phyloP scores from a whole-genome alignment of 2,888 invertebrate species.

The Oscheius sp. region DNA sequence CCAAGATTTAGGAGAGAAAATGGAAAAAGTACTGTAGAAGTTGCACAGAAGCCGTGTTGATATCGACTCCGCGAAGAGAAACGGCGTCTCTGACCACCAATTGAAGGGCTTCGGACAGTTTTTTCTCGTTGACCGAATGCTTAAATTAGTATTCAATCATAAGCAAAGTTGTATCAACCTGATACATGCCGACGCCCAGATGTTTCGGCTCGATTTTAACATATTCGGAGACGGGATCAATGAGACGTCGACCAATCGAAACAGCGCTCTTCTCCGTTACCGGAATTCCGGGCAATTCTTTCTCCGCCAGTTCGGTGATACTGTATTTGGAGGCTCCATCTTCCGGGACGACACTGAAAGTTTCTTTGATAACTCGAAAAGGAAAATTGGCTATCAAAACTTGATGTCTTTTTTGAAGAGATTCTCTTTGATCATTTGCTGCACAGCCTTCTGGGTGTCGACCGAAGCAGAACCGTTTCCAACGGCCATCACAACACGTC shows the following conservation, averaged over 20 bases:
- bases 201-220: slow-evolving; percentile 93
- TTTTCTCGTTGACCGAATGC: slow-evolving; percentile 87
- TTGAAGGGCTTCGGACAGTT: slow-evolving; percentile 81
- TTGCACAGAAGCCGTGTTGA: slow-evolving; percentile 87
- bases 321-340: slow-evolving; percentile 93
- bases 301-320: slow-evolving; percentile 84
- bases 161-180: slow-evolving; percentile 54
- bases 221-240: slow-evolving; percentile 90
- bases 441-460: slow-evolving; percentile 85
- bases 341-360: slow-evolving; percentile 87
- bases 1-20: background rate
- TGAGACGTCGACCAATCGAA: slow-evolving; percentile 85
- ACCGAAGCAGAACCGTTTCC: slow-evolving; percentile 92
- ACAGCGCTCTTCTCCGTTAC: slow-evolving; percentile 85
- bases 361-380: background rate
- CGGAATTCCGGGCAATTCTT: slow-evolving; percentile 87
- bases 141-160: slow-evolving; percentile 75
- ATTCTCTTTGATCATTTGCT: slow-evolving; percentile 78
- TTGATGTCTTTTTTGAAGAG: slow-evolving; percentile 79
- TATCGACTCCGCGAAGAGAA: slow-evolving; percentile 90
- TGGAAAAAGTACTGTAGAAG: slow-evolving; percentile 80
- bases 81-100: slow-evolving; percentile 89
- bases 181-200: slow-evolving; percentile 92
- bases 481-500: slow-evolving; percentile 84
- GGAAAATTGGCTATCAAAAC: slow-evolving; percentile 71